These are phyloP conservation scores for Lycodopsis pacificus DNA, from an alignment of 2,797 vertebrate genomes.

Conservation along the genomic window DNA sequence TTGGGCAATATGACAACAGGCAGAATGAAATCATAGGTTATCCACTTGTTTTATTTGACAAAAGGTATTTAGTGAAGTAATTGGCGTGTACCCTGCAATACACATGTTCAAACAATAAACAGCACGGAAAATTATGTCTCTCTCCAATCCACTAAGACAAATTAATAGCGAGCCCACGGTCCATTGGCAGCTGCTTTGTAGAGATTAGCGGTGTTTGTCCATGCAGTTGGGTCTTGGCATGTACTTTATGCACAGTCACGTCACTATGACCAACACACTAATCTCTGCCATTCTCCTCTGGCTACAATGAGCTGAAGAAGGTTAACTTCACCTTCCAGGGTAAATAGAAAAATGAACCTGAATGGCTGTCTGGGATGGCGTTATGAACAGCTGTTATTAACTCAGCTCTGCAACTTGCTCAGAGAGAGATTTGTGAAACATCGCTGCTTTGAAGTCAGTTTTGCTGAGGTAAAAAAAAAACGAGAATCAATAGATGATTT, in stretches of 20 bases:
- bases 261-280: slow-evolving; percentile 78
- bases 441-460: slow-evolving; percentile 36
- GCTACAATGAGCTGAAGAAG: slow-evolving; percentile 79
- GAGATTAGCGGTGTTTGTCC: slow-evolving; percentile 46
- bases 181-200: slow-evolving; percentile 29
- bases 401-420: slow-evolving; percentile 54
- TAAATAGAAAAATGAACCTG: slow-evolving; percentile 77
- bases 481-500: slow-evolving; percentile 30
- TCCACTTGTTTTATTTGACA: slow-evolving; percentile 36
- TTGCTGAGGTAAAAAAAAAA: slow-evolving; percentile 29
- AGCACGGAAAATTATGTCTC: not conserved
- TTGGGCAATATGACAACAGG: slow-evolving; percentile 28
- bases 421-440: slow-evolving; percentile 49
- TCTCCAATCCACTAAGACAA: slow-evolving; percentile 16
- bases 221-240: slow-evolving; percentile 52
- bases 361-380: slow-evolving; percentile 60
- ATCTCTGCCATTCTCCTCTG: slow-evolving; percentile 78
- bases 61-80: slow-evolving; percentile 19
- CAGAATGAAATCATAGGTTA: slow-evolving; percentile 19
- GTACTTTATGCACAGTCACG: slow-evolving; percentile 80
- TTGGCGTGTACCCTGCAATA: not conserved
- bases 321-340: slow-evolving; percentile 80
- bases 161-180: slow-evolving; percentile 13
- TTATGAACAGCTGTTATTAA: slow-evolving; percentile 77
- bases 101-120: slow-evolving; percentile 17